These are phyloP conservation scores for Phyllopteryx taeniolatus DNA, from an alignment of 2,113 vertebrate genomes.

Conservation along the genomic window DNA sequence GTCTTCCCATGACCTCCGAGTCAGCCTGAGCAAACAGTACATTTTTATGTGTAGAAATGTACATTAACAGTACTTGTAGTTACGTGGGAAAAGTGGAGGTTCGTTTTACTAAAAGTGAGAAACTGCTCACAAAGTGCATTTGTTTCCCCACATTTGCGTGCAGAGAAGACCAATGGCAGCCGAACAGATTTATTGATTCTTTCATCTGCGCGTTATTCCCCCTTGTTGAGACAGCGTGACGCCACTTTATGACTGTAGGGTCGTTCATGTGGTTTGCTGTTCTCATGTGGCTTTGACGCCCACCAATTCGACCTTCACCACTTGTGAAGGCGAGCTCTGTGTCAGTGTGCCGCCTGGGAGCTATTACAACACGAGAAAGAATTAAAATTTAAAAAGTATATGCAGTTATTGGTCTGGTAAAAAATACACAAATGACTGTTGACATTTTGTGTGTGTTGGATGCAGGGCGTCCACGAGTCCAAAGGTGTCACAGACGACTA, in stretches of 20 bases:
- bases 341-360: neutral
- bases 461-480: slow-evolving; percentile 91
- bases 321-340: neutral
- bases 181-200: neutral
- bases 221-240: slow-evolving; percentile 34
- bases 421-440: no score
- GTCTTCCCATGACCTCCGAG: slow-evolving; percentile 60
- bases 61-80: neutral
- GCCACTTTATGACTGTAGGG: neutral
- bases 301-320: neutral
- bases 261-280: slow-evolving; percentile 52
- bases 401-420: no score
- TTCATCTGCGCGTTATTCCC: slow-evolving; percentile 61
- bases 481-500: slow-evolving; percentile 89
- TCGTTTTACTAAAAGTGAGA: no score
- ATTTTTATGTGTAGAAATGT: neutral
- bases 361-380: neutral
- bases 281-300: slow-evolving; percentile 42
- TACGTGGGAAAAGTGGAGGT: no score
- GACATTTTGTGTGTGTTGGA: slow-evolving; percentile 30
- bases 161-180: neutral
- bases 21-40: neutral
- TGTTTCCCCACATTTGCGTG: neutral
- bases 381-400: no score
- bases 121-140: neutral